These are phyloP conservation scores for Rhombomys opimus DNA, from an alignment of 2,113 vertebrate species.

Conservation along the genomic window DNA sequence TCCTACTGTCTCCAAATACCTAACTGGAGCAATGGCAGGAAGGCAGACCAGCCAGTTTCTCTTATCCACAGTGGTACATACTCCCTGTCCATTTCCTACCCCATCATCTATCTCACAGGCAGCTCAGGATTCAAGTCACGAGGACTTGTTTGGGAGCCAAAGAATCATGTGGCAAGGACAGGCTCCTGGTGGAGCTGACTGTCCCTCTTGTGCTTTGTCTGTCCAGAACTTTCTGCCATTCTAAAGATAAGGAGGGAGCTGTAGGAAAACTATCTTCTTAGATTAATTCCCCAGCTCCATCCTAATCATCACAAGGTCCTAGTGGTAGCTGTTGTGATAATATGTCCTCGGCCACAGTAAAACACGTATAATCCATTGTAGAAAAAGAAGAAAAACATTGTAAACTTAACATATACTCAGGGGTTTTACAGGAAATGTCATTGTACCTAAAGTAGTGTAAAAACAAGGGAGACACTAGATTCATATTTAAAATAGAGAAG, in stretches of 20 bases:
- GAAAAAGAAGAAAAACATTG: neutral
- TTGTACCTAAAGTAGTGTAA: conserved; percentile 1
- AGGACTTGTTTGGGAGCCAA: neutral
- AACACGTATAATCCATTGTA: neutral
- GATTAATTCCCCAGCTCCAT: neutral
- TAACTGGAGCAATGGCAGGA: neutral
- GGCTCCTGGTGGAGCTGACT: neutral
- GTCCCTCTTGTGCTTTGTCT: neutral
- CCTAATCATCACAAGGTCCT: neutral
- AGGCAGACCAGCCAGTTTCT: neutral
- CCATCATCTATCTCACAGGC: neutral
- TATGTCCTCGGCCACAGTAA: neutral
- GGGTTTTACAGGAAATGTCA: conserved; percentile 7
- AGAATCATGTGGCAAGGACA: neutral
- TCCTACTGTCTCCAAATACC: neutral
- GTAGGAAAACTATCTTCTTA: neutral
- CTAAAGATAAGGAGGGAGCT: neutral
- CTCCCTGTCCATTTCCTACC: neutral
- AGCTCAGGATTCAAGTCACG: neutral
- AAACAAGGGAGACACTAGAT: conserved; percentile 14
- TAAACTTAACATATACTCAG: conserved; percentile 26
- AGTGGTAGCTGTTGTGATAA: neutral
- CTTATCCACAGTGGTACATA: neutral
- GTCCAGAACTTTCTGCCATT: neutral
- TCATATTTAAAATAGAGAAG: conserved; percentile 8